These are phyloP conservation scores for Pungitius pungitius DNA, from an alignment of 2,113 vertebrate species.

Conservation along the genomic window DNA sequence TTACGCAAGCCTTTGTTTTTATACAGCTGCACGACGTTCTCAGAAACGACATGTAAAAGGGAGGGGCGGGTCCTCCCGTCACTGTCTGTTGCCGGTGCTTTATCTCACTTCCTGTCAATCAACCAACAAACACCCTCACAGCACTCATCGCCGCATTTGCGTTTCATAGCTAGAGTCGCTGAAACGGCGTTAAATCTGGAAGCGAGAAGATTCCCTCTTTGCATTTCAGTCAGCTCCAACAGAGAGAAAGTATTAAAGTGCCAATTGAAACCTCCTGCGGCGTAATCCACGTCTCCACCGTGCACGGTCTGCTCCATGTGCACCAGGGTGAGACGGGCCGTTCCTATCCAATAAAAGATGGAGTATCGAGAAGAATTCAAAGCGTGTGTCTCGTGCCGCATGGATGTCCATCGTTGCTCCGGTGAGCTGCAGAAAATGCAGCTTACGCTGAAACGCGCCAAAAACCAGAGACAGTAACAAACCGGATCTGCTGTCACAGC, in stretches of 20 bases:
- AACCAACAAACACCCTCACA: not conserved
- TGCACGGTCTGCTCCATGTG: not conserved
- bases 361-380: not conserved
- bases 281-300: not conserved
- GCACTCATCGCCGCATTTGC: not conserved
- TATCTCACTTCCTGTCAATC: not conserved
- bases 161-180: not conserved
- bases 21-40: not conserved
- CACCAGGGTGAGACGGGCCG: not conserved
- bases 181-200: too few relatives aligned
- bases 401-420: not conserved
- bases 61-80: not conserved
- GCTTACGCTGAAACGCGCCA: too few relatives aligned
- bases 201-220: too few relatives aligned
- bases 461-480: not conserved
- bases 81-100: constrained; percentile 17
- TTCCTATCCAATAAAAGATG: not conserved
- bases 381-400: not conserved
- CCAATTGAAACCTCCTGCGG: not conserved
- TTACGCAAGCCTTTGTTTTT: not conserved
- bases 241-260: not conserved
- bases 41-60: not conserved
- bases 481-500: constrained; percentile 32
- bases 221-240: not conserved
- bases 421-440: not conserved